These are phyloP conservation scores for Melierax canorus DNA, from an alignment of 2,113 vertebrate genomes.

Conservation along the genomic window DNA sequence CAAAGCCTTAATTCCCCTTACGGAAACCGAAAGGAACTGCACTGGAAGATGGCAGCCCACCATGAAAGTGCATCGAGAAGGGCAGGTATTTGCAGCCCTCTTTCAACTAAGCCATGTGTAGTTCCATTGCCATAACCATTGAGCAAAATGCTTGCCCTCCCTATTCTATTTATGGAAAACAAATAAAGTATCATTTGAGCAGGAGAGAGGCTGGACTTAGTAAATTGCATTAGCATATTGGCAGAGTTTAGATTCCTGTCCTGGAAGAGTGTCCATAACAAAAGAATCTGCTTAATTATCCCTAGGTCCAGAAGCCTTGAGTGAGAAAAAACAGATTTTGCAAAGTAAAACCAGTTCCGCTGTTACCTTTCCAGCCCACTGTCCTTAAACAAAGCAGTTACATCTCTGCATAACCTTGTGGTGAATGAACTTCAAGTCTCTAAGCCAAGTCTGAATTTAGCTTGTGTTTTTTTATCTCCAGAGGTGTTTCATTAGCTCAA, in stretches of 20 bases:
- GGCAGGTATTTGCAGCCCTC: not conserved
- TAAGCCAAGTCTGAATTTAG: slow-evolving; percentile 6
- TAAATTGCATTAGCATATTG: not conserved
- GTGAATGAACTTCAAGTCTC: not conserved
- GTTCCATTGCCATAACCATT: not conserved
- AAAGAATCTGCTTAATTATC: not conserved
- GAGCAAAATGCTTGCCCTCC: not conserved
- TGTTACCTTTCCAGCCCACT: not conserved
- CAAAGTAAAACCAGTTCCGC: not conserved
- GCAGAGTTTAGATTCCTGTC: not conserved
- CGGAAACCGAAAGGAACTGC: not conserved
- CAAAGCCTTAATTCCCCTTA: not conserved
- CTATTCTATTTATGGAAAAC: not conserved
- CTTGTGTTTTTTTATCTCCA: slow-evolving; percentile 4
- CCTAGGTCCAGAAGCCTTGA: not conserved
- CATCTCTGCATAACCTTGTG: not conserved
- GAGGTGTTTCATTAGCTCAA: slow-evolving; percentile 64
- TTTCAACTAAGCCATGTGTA: not conserved
- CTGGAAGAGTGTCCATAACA: not conserved
- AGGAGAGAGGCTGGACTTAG: not conserved
- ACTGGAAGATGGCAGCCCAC: not conserved
- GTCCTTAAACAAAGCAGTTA: not conserved
- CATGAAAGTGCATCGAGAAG: not conserved
- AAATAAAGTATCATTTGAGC: not conserved
- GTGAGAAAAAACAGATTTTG: not conserved